These are phyloP conservation scores for Prunella himalayana DNA, from an alignment of 2,113 vertebrate species.

Conservation along the genomic window DNA sequence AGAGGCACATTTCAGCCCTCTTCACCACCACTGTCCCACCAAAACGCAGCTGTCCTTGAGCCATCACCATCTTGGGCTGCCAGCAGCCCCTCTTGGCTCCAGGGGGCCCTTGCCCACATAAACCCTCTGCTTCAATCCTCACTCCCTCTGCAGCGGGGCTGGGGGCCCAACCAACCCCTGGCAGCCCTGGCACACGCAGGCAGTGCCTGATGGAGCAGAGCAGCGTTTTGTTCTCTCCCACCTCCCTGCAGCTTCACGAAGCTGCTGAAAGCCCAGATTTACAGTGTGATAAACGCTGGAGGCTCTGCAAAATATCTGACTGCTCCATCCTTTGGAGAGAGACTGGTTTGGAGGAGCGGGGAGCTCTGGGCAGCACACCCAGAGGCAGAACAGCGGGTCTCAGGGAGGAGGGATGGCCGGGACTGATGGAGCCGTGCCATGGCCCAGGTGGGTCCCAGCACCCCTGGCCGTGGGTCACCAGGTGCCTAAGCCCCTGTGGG, in stretches of 20 bases:
- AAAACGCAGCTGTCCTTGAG: fast-evolving
- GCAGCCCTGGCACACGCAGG: not conserved
- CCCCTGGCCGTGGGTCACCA: fast-evolving
- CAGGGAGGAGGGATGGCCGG: fast-evolving
- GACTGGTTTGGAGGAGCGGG: not conserved
- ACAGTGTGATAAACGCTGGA: constrained; percentile 49
- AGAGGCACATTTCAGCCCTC: not conserved
- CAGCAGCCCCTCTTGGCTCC: fast-evolving
- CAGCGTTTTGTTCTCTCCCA: constrained; percentile 40
- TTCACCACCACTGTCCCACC: fast-evolving
- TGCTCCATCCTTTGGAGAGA: constrained; percentile 18
- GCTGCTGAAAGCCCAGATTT: constrained; percentile 58
- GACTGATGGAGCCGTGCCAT: fast-evolving
- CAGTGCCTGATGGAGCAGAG: not conserved
- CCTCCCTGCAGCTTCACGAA: constrained; percentile 5
- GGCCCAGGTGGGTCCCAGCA: not conserved
- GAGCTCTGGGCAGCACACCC: not conserved
- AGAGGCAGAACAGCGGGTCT: not conserved
- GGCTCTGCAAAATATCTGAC: constrained; percentile 41
- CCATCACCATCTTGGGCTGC: not conserved
- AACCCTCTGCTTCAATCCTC: not conserved
- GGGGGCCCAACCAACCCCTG: not conserved
- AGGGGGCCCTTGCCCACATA: not conserved
- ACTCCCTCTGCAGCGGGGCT: fast-evolving
- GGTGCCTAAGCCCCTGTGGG: not conserved